Base-by-base conservation (phyloP, 2,113 vertebrate genomes). In the Anhinga anhinga region DNA sequence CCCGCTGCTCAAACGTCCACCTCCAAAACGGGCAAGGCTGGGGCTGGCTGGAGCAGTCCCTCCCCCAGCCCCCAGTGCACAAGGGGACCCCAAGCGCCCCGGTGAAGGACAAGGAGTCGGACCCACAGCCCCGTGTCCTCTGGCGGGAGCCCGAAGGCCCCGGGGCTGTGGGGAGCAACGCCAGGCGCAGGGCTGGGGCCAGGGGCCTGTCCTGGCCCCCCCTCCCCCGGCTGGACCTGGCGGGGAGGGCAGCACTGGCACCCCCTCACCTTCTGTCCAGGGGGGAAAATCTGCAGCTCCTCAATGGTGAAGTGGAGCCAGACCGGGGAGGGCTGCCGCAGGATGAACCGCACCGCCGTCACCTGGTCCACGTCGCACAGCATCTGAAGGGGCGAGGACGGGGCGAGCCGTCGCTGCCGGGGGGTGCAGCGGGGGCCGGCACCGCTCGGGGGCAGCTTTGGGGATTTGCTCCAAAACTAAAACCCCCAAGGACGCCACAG, bases 231-330 rank as follows among this genome's bases (percentile, higher is more conserved):
- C 36, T 7, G 3, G 0, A 1, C 40, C 55, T 45, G 73, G 69
- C 62, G 63, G 30, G 38, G 23, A 70, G 14, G n/a, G 40, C n/a
- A 92, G 30, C 52, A 45, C 40, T 9, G 5, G 53, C 34, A 83
- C 19, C 53, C 4, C 10, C 98, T 95, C 63, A 99, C 99, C 96
- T 98, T 98, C 85, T 98, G 97, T 29, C 73, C 94, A 4, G 97
- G 96, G 5, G 98, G 98, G 45, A 98, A 98, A 44, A 99, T 96
- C 58, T 98, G 98, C 72, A 99, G 96, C 15, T 99, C 98, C 53
- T 99, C 98, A 0, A 99, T 98, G 87, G 97, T 98, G 97, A 99
- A 99, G 91, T 98, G 98, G 9, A 98, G 91, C 99, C 99, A 99
- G 45, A 98, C 98, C 0, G 98, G 99, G 13, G 99, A 99, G 8